Percentiles rank a stretch among this genome's conserved stretches.
Conservation (phyloP, 2,113 vertebrate species). For the Craseonycteris thonglongyai region DNA sequence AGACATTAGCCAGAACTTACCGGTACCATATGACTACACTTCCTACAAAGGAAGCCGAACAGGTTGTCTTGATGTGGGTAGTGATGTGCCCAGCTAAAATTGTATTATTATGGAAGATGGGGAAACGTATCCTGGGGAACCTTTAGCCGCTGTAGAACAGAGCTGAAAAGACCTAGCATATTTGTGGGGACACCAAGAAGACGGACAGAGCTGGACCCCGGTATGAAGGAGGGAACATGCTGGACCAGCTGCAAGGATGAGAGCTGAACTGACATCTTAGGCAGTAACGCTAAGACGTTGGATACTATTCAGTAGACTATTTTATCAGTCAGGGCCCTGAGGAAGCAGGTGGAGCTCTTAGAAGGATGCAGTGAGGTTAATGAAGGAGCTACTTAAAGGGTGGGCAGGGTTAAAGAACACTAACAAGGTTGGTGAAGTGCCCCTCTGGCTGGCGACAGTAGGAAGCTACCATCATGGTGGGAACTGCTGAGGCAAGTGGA, state of each 20-base stretch:
- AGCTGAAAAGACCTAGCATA: background rate
- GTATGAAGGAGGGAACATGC: background rate
- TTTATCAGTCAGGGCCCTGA: background rate
- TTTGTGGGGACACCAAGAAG: background rate
- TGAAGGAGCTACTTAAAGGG: background rate
- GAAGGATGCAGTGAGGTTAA: background rate
- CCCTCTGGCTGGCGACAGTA: background rate
- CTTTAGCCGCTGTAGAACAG: background rate
- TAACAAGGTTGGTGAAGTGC: background rate
- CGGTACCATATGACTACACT: background rate
- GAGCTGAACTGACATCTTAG: background rate
- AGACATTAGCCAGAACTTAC: background rate
- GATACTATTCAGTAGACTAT: background rate
- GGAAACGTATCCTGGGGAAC: background rate
- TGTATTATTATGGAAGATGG: background rate
- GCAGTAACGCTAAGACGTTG: background rate
- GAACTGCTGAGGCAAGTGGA: background rate
- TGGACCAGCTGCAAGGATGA: background rate
- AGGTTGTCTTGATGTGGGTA: background rate
- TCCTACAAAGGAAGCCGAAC: background rate
- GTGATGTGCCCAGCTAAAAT: background rate
- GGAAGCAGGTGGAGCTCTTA: background rate
- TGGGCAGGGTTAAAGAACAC: background rate
- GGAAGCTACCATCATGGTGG: background rate
- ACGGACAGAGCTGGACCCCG: background rate